Base-by-base conservation (phyloP, 2,888 invertebrate species). In the Tetheella fluctuosa region DNA sequence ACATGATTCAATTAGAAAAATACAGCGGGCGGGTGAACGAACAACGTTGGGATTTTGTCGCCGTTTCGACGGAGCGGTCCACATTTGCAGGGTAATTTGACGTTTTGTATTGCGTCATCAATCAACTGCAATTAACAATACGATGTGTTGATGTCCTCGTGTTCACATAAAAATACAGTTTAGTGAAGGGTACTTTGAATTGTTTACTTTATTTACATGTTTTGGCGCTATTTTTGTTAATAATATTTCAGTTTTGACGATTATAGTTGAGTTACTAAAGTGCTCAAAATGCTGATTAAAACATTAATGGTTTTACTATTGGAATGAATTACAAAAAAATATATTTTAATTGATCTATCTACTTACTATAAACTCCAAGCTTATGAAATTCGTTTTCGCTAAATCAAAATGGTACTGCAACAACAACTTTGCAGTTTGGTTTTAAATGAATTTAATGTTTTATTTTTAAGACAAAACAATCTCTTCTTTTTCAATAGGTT, bases 1-100 rank as follows among this genome's bases (percentile, higher is more conserved):
- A 89, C 81, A 88, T 89, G 91, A 91, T 92, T 93, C 92, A 93
- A 93, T 93, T 93, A 92, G 92, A 92, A 91, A 89, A 91, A 91
- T 87, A 89, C 87, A 76, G 79, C 82, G 83, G 83, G 81, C 79
- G 78, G 74, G 73, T 65, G 68, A 69, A 77, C 75, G 80, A 75
- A 79, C 83, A 86, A 81, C 86, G 85, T 79, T 81, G 85, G 81
- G 80, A 85, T 84, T 87, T 84, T 85, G 90, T 86, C 88, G 85
- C 82, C 76, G 80, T 74, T 69, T 34, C 30, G 23, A 74, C 70
- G 73, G 74, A 78, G 79, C 77, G 85, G 72, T 65, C 78, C 79
- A 74, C 81, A 83, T 88, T 86, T 86, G 82, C 77, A 73, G 85
- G 85, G 81, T 91, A 90, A 91, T 91, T 87, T 90, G 90, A 88